These are phyloP conservation scores for Cataglyphis altisquamis DNA, from an alignment of 2,888 invertebrate genomes.

Conservation along the genomic window DNA sequence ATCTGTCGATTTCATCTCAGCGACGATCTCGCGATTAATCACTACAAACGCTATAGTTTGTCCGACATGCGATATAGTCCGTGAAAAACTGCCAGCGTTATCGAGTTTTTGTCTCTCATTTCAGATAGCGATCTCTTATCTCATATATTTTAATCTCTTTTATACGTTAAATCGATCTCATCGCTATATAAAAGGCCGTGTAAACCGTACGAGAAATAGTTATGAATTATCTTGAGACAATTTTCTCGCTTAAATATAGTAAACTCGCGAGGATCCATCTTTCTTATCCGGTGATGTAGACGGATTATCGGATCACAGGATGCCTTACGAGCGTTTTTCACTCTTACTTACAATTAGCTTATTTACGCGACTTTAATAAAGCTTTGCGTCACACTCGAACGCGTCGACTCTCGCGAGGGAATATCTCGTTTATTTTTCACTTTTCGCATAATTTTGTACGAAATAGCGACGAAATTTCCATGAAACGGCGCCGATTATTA, in stretches of 20 bases:
- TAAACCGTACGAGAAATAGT: constrained; percentile 19
- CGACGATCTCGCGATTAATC: constrained; percentile 51
- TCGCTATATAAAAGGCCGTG: constrained; percentile 3
- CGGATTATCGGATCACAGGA: constrained; percentile 56
- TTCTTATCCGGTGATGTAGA: constrained; percentile 32
- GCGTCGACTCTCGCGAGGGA: constrained; percentile 31
- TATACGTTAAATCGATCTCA: constrained; percentile 53
- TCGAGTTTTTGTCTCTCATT: constrained; percentile 38
- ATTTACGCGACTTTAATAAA: constrained; percentile 32
- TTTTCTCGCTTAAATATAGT: constrained; percentile 35
- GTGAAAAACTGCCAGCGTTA: constrained; percentile 65
- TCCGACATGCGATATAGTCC: constrained; percentile 29
- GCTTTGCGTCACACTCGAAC: neutral
- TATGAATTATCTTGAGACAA: constrained; percentile 7
- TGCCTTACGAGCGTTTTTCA: constrained; percentile 62
- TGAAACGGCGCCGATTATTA: constrained; percentile 27
- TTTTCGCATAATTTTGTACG: constrained; percentile 42
- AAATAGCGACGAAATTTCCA: neutral
- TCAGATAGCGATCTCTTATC: constrained; percentile 31
- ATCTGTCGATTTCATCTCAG: constrained; percentile 29
- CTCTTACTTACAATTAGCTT: constrained; percentile 30
- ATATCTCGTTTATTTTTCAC: constrained; percentile 30
- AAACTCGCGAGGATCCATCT: constrained; percentile 50
- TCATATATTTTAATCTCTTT: constrained; percentile 40
- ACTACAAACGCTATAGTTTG: constrained; percentile 33